Evolutionary conservation across 2,888 invertebrate species (phyloP), one percentile per base, ranked within the genome.

Genomic region (Odiellus spinosus): DNA sequence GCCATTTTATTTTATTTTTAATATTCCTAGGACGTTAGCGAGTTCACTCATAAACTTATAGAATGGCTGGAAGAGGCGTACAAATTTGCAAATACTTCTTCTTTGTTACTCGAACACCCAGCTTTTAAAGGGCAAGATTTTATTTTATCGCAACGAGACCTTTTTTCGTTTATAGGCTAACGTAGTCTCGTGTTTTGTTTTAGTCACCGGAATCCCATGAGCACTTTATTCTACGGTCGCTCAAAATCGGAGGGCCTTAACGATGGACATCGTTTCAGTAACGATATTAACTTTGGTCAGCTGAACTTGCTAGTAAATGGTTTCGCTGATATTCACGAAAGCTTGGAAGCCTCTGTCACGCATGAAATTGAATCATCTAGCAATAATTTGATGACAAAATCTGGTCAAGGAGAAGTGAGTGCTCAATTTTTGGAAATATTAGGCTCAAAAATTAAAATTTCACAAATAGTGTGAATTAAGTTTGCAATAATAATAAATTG

Each of bases 11-110:
- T 38, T 17, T 20, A 19, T 26, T 33, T 15, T 12, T 39, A 18
- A 39, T 46, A 14, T 15, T 35, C 40, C 55, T 40, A 58, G 55
- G 69, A 69, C 58, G 68, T 69, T 12, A 67, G 67, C 55, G 69
- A 69, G 53, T 69, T 69, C 49, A 67, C 67, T 45, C 68, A 68
- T 55, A 69, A 68, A 49, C 57, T 69, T 14, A 56, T 68, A 18
- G 67, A 68, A 50, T 65, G 66, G 64, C 55, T 68, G 40, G 68
- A 68, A 58, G 67, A 67, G 55, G 67, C 67, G 15, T 68, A 67
- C 52, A 62, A 63, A 46, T 39, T 52, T 15, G 50, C 26, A 26
- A 26, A 26, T 26, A 26, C 26, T 8, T 26, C 26, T 26, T 26
- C 26, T 26, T 8, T 26, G 8, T 4, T 26, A 26, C 8, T 26